These are phyloP conservation scores for Anolis carolinensis DNA, from an alignment of 2,113 vertebrate genomes.

Conservation along the genomic window DNA sequence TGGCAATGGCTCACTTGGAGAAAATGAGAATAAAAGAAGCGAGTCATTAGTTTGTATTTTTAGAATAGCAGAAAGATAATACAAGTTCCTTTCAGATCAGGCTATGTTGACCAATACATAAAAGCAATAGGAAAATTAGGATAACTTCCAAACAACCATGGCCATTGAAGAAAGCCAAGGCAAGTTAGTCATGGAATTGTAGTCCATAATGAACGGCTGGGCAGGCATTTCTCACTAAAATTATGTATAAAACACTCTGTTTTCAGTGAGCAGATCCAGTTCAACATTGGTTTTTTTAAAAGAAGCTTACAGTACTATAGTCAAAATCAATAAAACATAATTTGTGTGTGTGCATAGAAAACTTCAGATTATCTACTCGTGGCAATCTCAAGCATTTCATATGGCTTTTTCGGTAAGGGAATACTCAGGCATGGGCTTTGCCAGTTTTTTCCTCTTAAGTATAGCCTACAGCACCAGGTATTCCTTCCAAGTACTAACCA, in stretches of 20 bases:
- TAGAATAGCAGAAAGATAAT: background rate
- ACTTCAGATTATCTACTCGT: no score
- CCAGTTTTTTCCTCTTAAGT: no score
- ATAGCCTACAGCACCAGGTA: no score
- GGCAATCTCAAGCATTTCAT: no score
- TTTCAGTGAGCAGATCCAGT: background rate
- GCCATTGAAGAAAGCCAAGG: background rate
- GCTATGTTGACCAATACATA: background rate
- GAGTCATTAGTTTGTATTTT: background rate
- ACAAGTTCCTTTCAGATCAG: background rate
- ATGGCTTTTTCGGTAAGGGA: no score
- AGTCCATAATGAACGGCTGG: background rate
- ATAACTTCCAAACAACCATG: background rate
- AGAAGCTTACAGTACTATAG: background rate
- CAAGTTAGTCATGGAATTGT: background rate
- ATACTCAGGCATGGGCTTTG: no score
- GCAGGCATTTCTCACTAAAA: background rate
- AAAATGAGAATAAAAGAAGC: background rate
- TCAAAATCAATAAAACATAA: background rate
- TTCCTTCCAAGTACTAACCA: no score
- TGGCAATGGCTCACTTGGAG: background rate
- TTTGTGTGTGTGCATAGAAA: background rate
- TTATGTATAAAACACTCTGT: background rate
- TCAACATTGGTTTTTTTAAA: background rate
- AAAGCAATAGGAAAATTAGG: background rate